phyloP scores from a whole-genome alignment of 1,140 invertebrate species.

The Pinna nobilis region DNA sequence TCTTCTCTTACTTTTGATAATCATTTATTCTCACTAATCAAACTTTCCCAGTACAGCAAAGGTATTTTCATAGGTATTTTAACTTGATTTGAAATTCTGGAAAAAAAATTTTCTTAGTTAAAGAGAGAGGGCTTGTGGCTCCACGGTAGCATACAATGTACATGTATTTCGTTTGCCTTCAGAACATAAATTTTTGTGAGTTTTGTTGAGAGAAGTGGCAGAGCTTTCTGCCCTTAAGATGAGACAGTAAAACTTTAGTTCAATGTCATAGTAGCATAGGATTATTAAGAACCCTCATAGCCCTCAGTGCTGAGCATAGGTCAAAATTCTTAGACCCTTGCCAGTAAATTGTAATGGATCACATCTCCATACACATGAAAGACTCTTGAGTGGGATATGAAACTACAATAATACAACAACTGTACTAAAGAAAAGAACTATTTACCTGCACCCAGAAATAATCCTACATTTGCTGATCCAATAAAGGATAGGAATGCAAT shows the following conservation, averaged over 20 bases:
- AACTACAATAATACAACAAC: not conserved
- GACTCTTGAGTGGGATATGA: not conserved
- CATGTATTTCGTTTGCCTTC: too few relatives aligned
- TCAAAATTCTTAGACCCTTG: not conserved
- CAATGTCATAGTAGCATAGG: not conserved
- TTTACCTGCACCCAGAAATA: constrained; percentile 53
- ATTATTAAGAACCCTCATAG: not conserved
- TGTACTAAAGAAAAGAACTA: not conserved
- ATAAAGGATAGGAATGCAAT: constrained; percentile 49
- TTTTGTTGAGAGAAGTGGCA: too few relatives aligned
- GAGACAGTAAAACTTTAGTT: not conserved
- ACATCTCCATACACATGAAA: not conserved
- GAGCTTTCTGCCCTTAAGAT: not conserved
- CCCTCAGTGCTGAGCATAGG: not conserved
- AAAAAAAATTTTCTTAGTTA: too few relatives aligned
- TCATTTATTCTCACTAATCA: too few relatives aligned
- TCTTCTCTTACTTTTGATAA: too few relatives aligned
- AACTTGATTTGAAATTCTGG: too few relatives aligned
- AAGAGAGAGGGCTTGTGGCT: too few relatives aligned
- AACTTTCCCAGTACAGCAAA: too few relatives aligned
- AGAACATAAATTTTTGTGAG: too few relatives aligned
- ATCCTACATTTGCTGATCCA: constrained; percentile 49
- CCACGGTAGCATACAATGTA: too few relatives aligned
- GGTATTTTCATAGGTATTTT: too few relatives aligned
- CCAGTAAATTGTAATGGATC: not conserved